Evolutionary conservation across 2,888 invertebrate species (phyloP).

Genomic region (Volucella zonaria): DNA sequence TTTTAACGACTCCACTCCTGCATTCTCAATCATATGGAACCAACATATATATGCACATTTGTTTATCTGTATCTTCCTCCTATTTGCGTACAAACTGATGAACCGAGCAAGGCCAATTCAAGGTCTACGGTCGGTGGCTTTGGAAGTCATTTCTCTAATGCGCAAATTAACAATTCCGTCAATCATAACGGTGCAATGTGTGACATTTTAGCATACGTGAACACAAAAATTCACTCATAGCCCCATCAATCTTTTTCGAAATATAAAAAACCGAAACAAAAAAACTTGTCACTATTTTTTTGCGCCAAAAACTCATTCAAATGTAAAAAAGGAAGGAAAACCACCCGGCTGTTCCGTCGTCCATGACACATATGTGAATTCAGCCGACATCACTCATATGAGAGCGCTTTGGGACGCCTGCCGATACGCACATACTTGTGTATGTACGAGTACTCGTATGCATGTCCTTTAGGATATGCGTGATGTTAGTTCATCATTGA

Average conservation of each 20-base stretch:
- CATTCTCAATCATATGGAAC: no score
- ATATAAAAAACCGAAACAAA: not conserved
- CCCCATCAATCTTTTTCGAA: constrained; percentile 64
- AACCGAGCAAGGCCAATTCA: no score
- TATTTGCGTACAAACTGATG: no score
- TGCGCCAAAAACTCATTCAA: constrained; percentile 47
- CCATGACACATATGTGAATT: constrained; percentile 23
- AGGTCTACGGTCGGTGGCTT: not conserved
- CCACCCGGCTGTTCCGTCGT: constrained; percentile 23
- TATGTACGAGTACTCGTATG: not conserved
- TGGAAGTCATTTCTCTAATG: not conserved
- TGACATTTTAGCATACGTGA: constrained; percentile 46
- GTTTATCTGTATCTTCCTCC: no score
- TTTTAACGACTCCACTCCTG: no score
- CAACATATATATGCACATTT: no score
- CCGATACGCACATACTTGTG: constrained; percentile 8
- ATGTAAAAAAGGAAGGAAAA: constrained; percentile 41
- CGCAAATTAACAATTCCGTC: constrained; percentile 31
- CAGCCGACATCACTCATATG: constrained; percentile 52
- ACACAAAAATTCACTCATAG: constrained; percentile 65
- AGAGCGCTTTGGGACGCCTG: constrained; percentile 32
- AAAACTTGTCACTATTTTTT: constrained; percentile 46
- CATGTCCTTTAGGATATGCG: constrained; percentile 34
- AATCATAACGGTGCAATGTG: constrained; percentile 58
- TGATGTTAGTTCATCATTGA: constrained; percentile 53